phyloP scores from a whole-genome alignment of 2,888 invertebrate genomes.

The Sylvicola cinctus region DNA sequence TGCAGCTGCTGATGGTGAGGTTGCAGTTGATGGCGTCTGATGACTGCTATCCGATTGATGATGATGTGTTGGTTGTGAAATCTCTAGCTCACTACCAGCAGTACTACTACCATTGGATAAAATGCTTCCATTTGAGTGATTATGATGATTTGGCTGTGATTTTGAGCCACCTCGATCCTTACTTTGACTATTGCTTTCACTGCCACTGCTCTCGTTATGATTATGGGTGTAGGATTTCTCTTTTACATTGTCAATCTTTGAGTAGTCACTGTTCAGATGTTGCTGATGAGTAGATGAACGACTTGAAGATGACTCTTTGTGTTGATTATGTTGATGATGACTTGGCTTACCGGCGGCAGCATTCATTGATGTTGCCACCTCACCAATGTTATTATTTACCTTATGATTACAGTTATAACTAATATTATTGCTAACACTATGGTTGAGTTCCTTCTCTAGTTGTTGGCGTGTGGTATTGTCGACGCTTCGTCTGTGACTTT shows the following conservation, averaged over 20 bases:
- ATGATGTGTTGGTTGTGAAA: background rate
- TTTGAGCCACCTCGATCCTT: slow-evolving; percentile 13
- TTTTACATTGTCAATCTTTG: too few relatives aligned
- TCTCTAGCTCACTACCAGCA: too few relatives aligned
- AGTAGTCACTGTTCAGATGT: too few relatives aligned
- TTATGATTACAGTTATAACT: too few relatives aligned
- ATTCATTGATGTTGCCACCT: too few relatives aligned
- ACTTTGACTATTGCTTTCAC: slow-evolving; percentile 13
- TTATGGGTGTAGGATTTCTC: too few relatives aligned
- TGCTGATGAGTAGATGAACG: too few relatives aligned
- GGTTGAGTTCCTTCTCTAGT: background rate
- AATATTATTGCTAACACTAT: background rate
- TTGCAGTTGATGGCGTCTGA: slow-evolving; percentile 2
- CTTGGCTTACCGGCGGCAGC: too few relatives aligned
- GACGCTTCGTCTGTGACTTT: slow-evolving; percentile 15
- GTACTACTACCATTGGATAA: too few relatives aligned
- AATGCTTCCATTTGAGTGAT: slow-evolving; percentile 13
- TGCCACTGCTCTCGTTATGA: slow-evolving; percentile 10
- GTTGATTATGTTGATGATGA: too few relatives aligned
- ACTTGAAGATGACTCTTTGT: too few relatives aligned
- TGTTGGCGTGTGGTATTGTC: slow-evolving; percentile 20
- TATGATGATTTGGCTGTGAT: slow-evolving; percentile 14
- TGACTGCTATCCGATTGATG: background rate
- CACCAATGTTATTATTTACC: too few relatives aligned
- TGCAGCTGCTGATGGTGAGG: slow-evolving; percentile 4